Conservation (phyloP, 2,113 vertebrate genomes). For the Corapipo altera region DNA sequence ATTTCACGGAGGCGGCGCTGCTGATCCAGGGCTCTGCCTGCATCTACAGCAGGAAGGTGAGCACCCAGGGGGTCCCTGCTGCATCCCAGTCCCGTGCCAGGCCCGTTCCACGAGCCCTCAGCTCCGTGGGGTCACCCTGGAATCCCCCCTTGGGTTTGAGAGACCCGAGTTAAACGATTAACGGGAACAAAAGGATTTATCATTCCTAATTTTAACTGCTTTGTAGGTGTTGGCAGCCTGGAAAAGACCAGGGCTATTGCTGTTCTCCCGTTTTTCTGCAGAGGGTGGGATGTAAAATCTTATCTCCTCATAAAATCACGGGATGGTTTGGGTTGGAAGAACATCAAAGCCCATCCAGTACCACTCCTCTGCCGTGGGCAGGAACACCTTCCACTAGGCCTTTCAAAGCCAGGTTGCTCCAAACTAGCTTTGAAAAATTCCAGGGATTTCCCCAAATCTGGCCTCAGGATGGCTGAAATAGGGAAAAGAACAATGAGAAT, state of each 20-base stretch:
- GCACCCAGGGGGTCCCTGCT: rapidly evolving
- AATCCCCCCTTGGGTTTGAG: neutral
- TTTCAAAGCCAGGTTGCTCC: neutral
- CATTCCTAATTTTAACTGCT: rapidly evolving
- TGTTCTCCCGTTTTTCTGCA: too few species aligned
- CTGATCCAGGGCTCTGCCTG: conserved; percentile 91
- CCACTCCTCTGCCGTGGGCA: neutral
- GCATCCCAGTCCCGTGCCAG: neutral
- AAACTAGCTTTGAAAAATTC: neutral
- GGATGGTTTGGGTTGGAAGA: neutral
- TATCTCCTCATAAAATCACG: rapidly evolving
- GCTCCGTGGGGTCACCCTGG: rapidly evolving
- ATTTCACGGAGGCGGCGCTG: conserved; percentile 90
- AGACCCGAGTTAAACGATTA: rapidly evolving
- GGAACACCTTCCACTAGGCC: too few species aligned
- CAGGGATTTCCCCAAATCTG: neutral
- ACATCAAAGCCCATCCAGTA: neutral
- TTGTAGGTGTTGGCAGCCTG: rapidly evolving
- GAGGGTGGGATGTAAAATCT: neutral
- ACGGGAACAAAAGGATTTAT: rapidly evolving
- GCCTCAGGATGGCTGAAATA: neutral
- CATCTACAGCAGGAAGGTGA: conserved; percentile 94
- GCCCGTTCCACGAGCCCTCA: rapidly evolving
- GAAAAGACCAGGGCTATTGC: neutral
- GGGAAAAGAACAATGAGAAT: rapidly evolving